Evolutionary conservation across 92 coral and sea anemone genomes (phyloP), one percentile per base, ranked within the genome.

Genomic region (Palythoa caribaeorum): DNA sequence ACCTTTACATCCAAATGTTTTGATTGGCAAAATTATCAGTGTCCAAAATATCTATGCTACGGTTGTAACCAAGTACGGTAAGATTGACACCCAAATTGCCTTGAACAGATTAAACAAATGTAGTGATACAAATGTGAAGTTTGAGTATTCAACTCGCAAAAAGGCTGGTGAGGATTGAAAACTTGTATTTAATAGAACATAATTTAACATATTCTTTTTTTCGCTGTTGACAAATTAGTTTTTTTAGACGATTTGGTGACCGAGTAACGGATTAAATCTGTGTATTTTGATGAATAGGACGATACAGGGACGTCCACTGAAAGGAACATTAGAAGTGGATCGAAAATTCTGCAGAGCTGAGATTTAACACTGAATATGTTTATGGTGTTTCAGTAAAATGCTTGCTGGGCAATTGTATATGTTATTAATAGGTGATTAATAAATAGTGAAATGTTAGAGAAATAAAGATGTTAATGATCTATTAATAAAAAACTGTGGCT

Each of bases 1-100:
- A 3, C 84, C 84, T 54, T 83, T 76, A 55, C 80, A 85, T 62
- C 89, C 89, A 28, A 76, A 86, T 59, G 73, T 77, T 36, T 44
- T 86, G 47, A 55, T 77, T 38, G 83, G 84, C 69, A 86, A 86
- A 76, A 75, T 83, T 20, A 60, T 83, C 53, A 60, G 63, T 47
- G 53, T 83, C 12, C 53, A 79, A 47, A 79, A 79, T 79, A n/a
- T 1, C 38, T 79, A 79, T 57, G 39, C 85, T 17, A 80, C 38
- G 6, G 86, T 80, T 36, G 86, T 80, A 39, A 80, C 39, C 65
- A 80, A 35, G 70, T 63, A n/a, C 60, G 73, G 71, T 36, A 81
- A 36, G 62, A 81, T 81, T 81, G 66, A 69, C 53, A 81, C 73
- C 48, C 20, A 55, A 28, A 63, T 83, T 83, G 72, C 85, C 6